Percentiles rank a stretch among this genome's conserved stretches.
phyloP scores from a whole-genome alignment of 2,888 invertebrate genomes.

The Dryomyza anilis region DNA sequence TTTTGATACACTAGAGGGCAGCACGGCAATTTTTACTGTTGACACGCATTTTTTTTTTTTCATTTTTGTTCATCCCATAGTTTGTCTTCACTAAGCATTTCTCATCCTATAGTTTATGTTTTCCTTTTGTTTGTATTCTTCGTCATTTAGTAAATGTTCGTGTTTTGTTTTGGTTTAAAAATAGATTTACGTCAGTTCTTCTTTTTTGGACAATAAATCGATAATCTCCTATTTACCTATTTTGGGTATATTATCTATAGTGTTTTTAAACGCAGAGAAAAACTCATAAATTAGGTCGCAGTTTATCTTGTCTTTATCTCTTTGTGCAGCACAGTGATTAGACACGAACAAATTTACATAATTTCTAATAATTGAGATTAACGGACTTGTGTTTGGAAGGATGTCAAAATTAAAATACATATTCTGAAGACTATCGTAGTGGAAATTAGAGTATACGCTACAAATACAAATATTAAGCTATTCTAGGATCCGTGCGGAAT shows the following conservation, averaged over 20 bases:
- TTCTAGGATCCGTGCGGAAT: no score
- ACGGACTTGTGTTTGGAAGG: background rate
- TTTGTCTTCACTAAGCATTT: no score
- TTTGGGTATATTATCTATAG: no score
- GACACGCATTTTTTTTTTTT: no score
- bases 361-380: background rate
- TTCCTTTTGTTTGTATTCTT: background rate
- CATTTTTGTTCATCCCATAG: background rate
- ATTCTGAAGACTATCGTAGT: no score
- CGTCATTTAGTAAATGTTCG: no score
- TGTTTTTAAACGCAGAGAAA: no score
- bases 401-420: background rate
- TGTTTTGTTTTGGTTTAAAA: constrained; percentile 3
- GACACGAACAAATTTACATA: no score
- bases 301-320: background rate
- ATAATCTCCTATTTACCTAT: background rate
- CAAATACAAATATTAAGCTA: no score
- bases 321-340: background rate
- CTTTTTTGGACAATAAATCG: constrained; percentile 5
- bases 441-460: background rate
- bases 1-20: no score
- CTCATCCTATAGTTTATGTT: background rate
- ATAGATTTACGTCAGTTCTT: background rate
- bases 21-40: background rate
- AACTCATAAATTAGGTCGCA: background rate